Conservation (phyloP, 2,888 invertebrate species). For the Drosophila meridiana region DNA sequence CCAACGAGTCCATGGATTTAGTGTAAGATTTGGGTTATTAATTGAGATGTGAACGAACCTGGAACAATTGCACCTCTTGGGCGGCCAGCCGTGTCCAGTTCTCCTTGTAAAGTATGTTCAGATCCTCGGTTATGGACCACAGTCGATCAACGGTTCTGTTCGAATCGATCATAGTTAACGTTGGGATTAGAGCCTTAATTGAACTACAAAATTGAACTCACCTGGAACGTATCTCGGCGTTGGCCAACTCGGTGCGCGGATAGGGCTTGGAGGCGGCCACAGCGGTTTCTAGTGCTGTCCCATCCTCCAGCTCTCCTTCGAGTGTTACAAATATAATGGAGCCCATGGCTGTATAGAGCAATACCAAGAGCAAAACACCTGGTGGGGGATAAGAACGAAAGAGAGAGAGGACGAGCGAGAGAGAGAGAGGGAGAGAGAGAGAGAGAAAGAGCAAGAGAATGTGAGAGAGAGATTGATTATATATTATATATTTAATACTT, state of each 20-base stretch:
- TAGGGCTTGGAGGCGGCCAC: conserved; percentile 89
- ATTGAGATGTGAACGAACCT: conserved; percentile 86
- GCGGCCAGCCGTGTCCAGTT: conserved; percentile 96
- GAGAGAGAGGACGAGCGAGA: background rate
- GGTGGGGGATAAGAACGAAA: background rate
- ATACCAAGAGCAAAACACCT: conserved; percentile 88
- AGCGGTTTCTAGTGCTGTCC: conserved; percentile 86
- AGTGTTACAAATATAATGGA: conserved; percentile 95
- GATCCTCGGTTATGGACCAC: conserved; percentile 94
- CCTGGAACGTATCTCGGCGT: conserved; percentile 88
- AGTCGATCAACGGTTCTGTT: conserved; percentile 90
- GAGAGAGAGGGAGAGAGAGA: background rate
- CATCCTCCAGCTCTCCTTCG: conserved; percentile 88
- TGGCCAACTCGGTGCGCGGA: conserved; percentile 86
- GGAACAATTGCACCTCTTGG: conserved; percentile 94
- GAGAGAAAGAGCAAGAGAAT: too few species aligned
- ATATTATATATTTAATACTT: too few species aligned
- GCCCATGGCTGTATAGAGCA: conserved; percentile 96
- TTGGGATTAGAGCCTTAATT: background rate
- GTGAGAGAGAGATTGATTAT: too few species aligned
- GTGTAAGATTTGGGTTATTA: background rate
- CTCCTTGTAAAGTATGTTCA: conserved; percentile 95
- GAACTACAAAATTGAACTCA: conserved; percentile 26
- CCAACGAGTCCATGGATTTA: background rate
- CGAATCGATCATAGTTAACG: background rate